Evolutionary conservation across 2,797 vertebrate species (phyloP).

Genomic region (Anniella stebbinsi): DNA sequence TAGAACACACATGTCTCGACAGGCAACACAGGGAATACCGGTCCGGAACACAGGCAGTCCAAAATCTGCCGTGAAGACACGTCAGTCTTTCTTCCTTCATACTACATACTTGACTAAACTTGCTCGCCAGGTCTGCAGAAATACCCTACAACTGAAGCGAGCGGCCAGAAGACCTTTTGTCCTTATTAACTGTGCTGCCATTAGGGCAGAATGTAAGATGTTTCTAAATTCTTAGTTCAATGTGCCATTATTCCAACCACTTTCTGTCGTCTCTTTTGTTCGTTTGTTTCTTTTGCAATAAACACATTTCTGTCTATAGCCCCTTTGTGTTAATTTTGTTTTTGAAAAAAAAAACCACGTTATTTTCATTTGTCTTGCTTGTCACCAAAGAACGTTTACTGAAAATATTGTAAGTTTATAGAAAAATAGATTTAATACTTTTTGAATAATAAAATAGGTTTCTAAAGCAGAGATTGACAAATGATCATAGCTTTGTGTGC

Average conservation of each 20-base stretch:
- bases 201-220: slow-evolving; percentile 99
- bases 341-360: slow-evolving; percentile 26
- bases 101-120: slow-evolving; percentile 96
- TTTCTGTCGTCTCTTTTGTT: slow-evolving; percentile 82
- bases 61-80: slow-evolving; percentile 96
- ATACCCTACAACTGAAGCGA: slow-evolving; percentile 95
- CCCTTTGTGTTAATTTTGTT: slow-evolving; percentile 79
- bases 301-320: slow-evolving; percentile 95
- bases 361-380: slow-evolving; percentile 68
- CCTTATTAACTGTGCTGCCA: slow-evolving; percentile 99
- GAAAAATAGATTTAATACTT: slow-evolving; percentile 14
- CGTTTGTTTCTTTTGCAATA: slow-evolving; percentile 96
- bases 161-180: slow-evolving; percentile 97
- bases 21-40: slow-evolving; percentile 92
- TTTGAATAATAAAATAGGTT: slow-evolving; percentile 25
- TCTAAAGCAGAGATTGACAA: slow-evolving; percentile 10
- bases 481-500: slow-evolving; percentile 27
- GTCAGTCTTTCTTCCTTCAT: slow-evolving; percentile 96
- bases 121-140: slow-evolving; percentile 98
- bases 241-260: slow-evolving; percentile 79
- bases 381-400: slow-evolving; percentile 41
- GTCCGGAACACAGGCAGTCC: slow-evolving; percentile 94
- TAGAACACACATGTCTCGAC: slow-evolving; percentile 89
- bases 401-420: slow-evolving; percentile 32
- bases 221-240: slow-evolving; percentile 98